Evolutionary conservation across 2,113 vertebrate species (phyloP).

Genomic region (Etheostoma cragini): DNA sequence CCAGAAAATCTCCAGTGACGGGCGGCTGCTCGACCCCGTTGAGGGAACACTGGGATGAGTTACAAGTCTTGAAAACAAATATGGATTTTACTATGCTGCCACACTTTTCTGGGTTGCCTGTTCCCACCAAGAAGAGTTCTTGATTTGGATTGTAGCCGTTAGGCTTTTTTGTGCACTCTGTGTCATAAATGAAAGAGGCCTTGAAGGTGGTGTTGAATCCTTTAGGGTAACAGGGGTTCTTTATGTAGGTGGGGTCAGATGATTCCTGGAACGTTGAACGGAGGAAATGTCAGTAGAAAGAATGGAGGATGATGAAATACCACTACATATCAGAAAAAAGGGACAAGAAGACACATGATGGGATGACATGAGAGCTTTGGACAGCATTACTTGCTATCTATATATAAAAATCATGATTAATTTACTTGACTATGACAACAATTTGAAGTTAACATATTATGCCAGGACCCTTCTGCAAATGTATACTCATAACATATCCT

Average conservation of each 20-base stretch:
- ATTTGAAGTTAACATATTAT: conserved; percentile 2
- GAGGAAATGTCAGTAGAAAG: not conserved
- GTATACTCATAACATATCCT: not conserved
- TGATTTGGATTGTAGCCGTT: conserved; percentile 69
- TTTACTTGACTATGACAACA: not conserved
- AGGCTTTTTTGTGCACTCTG: conserved; percentile 86
- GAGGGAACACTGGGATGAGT: conserved; percentile 84
- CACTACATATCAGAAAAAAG: not conserved
- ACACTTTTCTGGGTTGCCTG: conserved; percentile 83
- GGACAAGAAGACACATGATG: not conserved
- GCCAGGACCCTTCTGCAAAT: not conserved
- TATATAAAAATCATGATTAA: not conserved
- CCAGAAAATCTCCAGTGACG: conserved; percentile 89
- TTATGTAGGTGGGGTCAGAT: conserved; percentile 46
- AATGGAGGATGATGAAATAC: not conserved
- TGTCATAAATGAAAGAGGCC: conserved; percentile 83
- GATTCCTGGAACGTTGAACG: conserved; percentile 58
- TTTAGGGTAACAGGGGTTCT: conserved; percentile 89
- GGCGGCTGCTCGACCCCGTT: conserved; percentile 88
- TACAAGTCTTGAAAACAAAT: conserved; percentile 88
- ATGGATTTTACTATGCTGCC: conserved; percentile 81
- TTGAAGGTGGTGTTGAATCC: conserved; percentile 75
- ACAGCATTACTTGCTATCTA: not conserved
- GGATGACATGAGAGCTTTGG: not conserved
- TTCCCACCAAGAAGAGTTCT: conserved; percentile 82